A percentile compares a stretch with the other conserved stretches of the same genome.
These are phyloP conservation scores for Apostichopus japonicus DNA, from an alignment of 35 echinoderm and acorn worm genomes.

Conservation along the genomic window DNA sequence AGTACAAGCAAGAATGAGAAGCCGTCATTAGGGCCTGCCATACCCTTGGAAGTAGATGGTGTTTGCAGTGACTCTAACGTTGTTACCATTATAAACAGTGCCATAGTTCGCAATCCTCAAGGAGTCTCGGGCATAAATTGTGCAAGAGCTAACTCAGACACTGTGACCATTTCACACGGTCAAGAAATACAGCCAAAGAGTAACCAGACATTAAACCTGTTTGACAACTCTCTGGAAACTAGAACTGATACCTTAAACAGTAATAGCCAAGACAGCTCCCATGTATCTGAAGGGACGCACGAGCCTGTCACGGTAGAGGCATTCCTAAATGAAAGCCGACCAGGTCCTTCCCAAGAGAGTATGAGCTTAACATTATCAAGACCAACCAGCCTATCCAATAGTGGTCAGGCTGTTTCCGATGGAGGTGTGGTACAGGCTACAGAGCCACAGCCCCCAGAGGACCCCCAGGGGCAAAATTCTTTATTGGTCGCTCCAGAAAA, in stretches of 20 bases:
- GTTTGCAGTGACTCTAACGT: conserved; percentile 36
- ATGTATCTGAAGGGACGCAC: not conserved
- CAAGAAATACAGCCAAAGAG: not conserved
- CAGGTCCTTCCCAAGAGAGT: conserved; percentile 16
- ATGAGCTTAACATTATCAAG: not conserved
- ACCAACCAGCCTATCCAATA: not conserved
- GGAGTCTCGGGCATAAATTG: conserved; percentile 4
- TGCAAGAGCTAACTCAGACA: not conserved
- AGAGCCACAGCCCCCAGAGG: conserved; percentile 5
- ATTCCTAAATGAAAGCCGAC: conserved; percentile 5
- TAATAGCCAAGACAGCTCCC: not conserved
- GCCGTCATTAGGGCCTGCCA: not conserved
- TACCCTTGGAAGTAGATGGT: not conserved
- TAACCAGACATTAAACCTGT: conserved; percentile 10
- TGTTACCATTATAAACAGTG: conserved; percentile 13
- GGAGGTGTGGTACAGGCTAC: conserved; percentile 8
- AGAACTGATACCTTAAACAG: not conserved
- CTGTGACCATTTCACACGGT: not conserved
- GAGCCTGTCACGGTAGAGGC: conserved; percentile 1
- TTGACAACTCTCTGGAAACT: conserved; percentile 29
- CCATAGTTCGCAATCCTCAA: conserved; percentile 16
- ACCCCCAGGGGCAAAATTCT: not conserved
- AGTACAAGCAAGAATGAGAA: not conserved
- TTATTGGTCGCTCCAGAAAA: not conserved
- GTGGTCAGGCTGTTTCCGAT: not conserved